A percentile compares a stretch with the other conserved stretches of the same genome.
Conservation (phyloP, 2,113 vertebrate genomes). For the Alaudala cheleensis region DNA sequence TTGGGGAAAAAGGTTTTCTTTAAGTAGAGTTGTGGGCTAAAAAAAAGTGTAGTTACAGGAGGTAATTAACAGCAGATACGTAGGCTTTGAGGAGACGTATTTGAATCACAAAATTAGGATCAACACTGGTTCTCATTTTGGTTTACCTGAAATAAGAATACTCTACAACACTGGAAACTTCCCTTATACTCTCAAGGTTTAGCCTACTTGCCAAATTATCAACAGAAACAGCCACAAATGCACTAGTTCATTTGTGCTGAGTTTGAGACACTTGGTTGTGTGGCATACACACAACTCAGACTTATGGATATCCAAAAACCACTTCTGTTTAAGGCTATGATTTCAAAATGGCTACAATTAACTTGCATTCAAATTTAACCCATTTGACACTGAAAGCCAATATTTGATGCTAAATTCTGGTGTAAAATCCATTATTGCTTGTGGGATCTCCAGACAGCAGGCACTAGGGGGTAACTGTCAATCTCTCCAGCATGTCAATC, state of each 20-base stretch:
- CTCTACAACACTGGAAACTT: not conserved
- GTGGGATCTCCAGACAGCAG: slow-evolving; percentile 69
- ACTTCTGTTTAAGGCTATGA: slow-evolving; percentile 46
- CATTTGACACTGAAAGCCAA: slow-evolving; percentile 71
- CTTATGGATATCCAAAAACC: not conserved
- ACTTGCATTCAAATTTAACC: slow-evolving; percentile 66
- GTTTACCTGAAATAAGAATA: not conserved
- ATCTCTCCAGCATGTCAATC: slow-evolving; percentile 64
- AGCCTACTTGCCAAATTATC: not conserved
- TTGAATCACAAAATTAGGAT: not conserved
- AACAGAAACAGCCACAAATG: not conserved
- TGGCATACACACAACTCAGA: not conserved
- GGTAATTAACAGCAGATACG: not conserved
- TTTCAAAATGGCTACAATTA: slow-evolving; percentile 64
- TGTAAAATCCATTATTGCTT: slow-evolving; percentile 73
- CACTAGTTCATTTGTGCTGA: not conserved
- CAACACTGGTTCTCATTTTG: not conserved
- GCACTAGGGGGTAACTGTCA: slow-evolving; percentile 71
- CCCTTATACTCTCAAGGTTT: not conserved
- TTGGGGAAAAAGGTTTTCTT: not conserved
- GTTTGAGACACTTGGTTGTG: not conserved
- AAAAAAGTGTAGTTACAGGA: not conserved
- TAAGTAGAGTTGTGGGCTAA: not conserved
- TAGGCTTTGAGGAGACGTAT: not conserved
- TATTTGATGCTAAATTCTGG: slow-evolving; percentile 71